phyloP scores from a whole-genome alignment of 2,888 invertebrate genomes.

The Rhyacophila evoluta region DNA sequence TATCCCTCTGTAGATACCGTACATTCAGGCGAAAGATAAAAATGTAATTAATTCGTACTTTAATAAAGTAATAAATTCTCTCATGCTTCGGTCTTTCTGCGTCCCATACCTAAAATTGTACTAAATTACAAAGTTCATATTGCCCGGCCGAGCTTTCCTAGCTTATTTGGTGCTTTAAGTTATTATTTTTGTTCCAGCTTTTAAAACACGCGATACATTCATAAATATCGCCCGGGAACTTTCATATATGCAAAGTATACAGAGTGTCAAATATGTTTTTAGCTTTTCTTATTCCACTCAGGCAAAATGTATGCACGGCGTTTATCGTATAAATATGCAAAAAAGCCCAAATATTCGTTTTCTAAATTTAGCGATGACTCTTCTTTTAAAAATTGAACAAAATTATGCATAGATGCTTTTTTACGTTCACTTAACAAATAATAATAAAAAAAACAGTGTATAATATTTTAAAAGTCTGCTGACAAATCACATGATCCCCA shows the following conservation, averaged over 20 bases:
- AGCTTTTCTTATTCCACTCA: background rate
- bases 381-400: too few relatives aligned
- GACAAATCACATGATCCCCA: too few relatives aligned
- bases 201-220: constrained; percentile 24
- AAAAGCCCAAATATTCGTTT: too few relatives aligned
- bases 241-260: constrained; percentile 4
- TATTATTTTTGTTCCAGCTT: constrained; percentile 28
- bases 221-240: background rate
- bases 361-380: too few relatives aligned
- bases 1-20: background rate
- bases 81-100: constrained; percentile 28
- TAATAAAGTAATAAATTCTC: constrained; percentile 43
- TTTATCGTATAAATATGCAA: background rate
- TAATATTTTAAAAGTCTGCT: too few relatives aligned
- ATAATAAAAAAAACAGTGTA: too few relatives aligned
- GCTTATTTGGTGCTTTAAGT: constrained; percentile 16
- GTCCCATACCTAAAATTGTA: constrained; percentile 39
- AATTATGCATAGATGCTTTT: too few relatives aligned
- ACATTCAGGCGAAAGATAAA: constrained; percentile 39
- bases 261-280: constrained; percentile 13
- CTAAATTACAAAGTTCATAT: constrained; percentile 46
- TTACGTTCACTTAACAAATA: too few relatives aligned
- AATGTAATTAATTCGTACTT: constrained; percentile 44
- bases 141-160: constrained; percentile 27
- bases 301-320: background rate